Conservation (phyloP, 2,113 vertebrate genomes). For the Equus quagga region DNA sequence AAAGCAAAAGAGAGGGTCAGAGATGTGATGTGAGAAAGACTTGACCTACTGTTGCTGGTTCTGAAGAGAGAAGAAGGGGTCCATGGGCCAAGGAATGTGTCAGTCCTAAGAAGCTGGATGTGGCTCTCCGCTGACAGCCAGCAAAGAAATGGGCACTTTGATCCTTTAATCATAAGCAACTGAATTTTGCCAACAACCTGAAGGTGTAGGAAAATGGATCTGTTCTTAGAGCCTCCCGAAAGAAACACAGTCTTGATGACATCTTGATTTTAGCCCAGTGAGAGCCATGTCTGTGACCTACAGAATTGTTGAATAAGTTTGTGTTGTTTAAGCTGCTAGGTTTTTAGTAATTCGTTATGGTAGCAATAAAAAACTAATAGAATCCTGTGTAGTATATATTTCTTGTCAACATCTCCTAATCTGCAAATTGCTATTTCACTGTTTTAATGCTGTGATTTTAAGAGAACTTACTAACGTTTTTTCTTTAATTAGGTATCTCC, state of each 20-base stretch:
- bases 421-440: not conserved
- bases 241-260: not conserved
- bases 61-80: not conserved
- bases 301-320: not conserved
- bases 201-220: not conserved
- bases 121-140: not conserved
- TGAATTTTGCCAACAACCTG: not conserved
- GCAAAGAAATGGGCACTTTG: not conserved
- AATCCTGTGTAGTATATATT: not conserved
- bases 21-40: not conserved
- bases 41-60: not conserved
- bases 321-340: not conserved
- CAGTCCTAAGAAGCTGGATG: not conserved
- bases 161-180: not conserved
- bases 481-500: not conserved
- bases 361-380: not conserved
- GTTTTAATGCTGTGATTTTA: conserved; percentile 20
- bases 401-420: not conserved
- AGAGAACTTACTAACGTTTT: not conserved
- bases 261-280: not conserved
- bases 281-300: not conserved
- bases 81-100: not conserved
- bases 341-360: not conserved
- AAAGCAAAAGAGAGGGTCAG: not conserved
- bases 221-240: not conserved